Conservation (phyloP, 2,113 vertebrate species). For the Bagarius yarrelli region DNA sequence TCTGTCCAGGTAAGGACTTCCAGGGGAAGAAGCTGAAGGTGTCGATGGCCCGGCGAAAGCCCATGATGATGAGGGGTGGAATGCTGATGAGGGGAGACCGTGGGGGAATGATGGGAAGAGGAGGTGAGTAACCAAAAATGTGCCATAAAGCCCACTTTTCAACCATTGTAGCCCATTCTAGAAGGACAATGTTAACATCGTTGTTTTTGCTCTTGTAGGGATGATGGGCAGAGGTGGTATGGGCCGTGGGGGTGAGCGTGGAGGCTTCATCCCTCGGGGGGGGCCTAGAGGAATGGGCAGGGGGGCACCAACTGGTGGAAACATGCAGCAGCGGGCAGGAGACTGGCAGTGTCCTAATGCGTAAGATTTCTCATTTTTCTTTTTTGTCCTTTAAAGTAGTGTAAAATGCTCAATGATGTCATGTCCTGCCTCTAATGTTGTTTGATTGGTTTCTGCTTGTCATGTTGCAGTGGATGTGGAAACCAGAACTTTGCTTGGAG, state of each 20-base stretch:
- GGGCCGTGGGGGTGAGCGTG: conserved; percentile 79
- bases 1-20: conserved; percentile 78
- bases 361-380: conserved; percentile 69
- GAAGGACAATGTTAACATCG: neutral
- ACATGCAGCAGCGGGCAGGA: conserved; percentile 92
- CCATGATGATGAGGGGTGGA: conserved; percentile 77
- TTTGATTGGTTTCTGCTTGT: neutral
- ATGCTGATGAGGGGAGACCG: conserved; percentile 77
- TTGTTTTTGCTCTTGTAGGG: conserved; percentile 23
- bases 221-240: conserved; percentile 63
- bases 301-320: conserved; percentile 86
- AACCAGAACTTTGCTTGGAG: conserved; percentile 99
- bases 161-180: neutral
- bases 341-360: conserved; percentile 98
- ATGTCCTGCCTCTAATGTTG: neutral
- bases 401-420: neutral
- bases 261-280: conserved; percentile 82
- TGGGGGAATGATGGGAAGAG: conserved; percentile 79
- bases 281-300: conserved; percentile 82
- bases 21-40: conserved; percentile 84
- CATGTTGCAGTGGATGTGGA: conserved; percentile 81
- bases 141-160: too few species aligned
- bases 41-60: conserved; percentile 78
- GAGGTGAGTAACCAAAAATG: conserved; percentile 63
- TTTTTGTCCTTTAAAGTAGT: neutral